Evolutionary conservation across 2,888 invertebrate genomes (phyloP), one percentile per base, ranked within the genome.

Genomic region (Ophion costatus): DNA sequence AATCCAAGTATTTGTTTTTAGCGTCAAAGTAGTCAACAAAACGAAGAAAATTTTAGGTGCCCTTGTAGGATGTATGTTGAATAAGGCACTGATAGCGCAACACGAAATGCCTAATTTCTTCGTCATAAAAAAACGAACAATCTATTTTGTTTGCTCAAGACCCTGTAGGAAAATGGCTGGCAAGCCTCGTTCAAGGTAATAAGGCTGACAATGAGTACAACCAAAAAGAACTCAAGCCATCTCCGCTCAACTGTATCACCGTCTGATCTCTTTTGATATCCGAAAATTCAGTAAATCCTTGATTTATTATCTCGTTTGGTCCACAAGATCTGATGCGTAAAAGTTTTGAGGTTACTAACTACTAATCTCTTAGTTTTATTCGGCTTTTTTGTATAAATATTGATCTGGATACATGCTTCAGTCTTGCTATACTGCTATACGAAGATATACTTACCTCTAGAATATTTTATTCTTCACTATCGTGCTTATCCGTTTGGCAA

Each of bases 91-190:
- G 5, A 88, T 24, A n/a, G 76, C 82, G 70, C 82, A 14, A 69
- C 85, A 87, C 17, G 75, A 51, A 51, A 87, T 20, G 1, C 87
- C 86, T 14, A 83, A 70, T 80, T 85, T 86, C 83, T 86, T 83
- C 66, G 77, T 83, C 75, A 88, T 81, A 24, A 24, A n/a, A 85
- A 85, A 24, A 87, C 51, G 2, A 86, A 80, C 4, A 87, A 70
- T 24, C 69, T n/a, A n/a, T n/a, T n/a, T n/a, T n/a, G n/a, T n/a
- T n/a, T n/a, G n/a, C n/a, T n/a, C n/a, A n/a, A n/a, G n/a, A n/a
- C n/a, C n/a, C n/a, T n/a, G n/a, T n/a, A n/a, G n/a, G n/a, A n/a
- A n/a, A n/a, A n/a, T n/a, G n/a, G n/a, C n/a, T n/a, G n/a, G n/a
- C n/a, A n/a, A n/a, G n/a, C n/a, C n/a, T n/a, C n/a, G n/a, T n/a